phyloP scores from a whole-genome alignment of 2,797 vertebrate genomes.

The Sebastiscus albofasciatus region DNA sequence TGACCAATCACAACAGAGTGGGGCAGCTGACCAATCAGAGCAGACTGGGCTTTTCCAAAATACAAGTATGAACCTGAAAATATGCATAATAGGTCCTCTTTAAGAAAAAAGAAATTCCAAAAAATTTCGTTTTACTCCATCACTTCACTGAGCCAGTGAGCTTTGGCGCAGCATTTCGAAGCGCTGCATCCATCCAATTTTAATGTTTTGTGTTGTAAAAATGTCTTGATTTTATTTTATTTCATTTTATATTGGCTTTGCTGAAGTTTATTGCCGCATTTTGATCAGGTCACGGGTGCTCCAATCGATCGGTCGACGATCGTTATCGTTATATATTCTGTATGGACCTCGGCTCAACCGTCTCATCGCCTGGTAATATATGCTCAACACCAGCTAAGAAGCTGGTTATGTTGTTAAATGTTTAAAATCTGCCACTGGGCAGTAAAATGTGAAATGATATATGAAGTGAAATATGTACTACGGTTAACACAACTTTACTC shows the following conservation, averaged over 20 bases:
- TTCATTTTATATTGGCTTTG: background rate
- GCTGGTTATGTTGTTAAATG: background rate
- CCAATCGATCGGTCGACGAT: background rate
- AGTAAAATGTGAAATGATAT: constrained; percentile 8
- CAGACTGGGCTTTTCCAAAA: no score
- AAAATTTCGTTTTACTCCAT: background rate
- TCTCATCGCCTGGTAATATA: background rate
- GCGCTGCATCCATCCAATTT: background rate
- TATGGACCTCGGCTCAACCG: background rate
- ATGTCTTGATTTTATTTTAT: background rate
- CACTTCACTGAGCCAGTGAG: background rate
- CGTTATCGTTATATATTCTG: background rate
- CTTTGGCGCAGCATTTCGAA: background rate
- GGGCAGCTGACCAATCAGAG: no score
- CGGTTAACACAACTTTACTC: background rate
- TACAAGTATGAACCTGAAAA: no score
- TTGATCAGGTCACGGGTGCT: background rate
- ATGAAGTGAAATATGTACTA: background rate
- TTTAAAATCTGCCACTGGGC: background rate
- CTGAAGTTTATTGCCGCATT: background rate
- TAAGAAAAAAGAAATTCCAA: background rate
- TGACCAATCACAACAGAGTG: no score
- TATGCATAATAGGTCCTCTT: no score
- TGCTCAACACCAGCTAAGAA: background rate
- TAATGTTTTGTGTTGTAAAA: no score